Percentiles rank a stretch among this genome's conserved stretches.
Evolutionary conservation across 53 echinoderm and acorn worm genomes (phyloP).

Genomic region (Crossaster papposus): DNA sequence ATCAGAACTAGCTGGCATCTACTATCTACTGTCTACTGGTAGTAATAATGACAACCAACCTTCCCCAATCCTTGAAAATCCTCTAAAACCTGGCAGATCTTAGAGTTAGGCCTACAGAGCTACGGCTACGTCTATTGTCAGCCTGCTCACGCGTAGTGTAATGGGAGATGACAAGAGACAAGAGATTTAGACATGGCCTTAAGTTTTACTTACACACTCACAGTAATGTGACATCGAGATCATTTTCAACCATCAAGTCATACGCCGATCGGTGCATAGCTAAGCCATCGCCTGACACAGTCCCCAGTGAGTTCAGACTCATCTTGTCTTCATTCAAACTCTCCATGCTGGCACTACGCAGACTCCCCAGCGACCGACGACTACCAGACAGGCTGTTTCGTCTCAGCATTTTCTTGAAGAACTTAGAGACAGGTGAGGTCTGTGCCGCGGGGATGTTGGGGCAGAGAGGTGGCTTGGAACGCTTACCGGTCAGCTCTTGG

Average conservation of each 20-base stretch:
- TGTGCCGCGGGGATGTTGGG: constrained; percentile 63
- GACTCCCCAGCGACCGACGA: constrained; percentile 21
- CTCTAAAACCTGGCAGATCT: too few species aligned
- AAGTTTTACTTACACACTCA: neutral
- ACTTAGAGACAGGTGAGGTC: constrained; percentile 73
- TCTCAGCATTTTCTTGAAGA: constrained; percentile 71
- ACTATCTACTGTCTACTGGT: too few species aligned
- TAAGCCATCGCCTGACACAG: constrained; percentile 33
- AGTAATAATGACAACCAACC: too few species aligned
- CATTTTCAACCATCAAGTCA: constrained; percentile 67
- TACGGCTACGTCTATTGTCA: too few species aligned
- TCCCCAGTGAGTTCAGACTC: constrained; percentile 22
- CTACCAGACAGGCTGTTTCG: constrained; percentile 43
- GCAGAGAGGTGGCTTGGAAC: constrained; percentile 54
- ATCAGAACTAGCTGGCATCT: too few species aligned
- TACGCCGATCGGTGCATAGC: constrained; percentile 65
- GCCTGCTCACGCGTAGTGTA: too few species aligned
- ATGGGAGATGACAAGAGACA: too few species aligned
- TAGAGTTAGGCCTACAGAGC: neutral
- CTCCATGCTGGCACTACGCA: constrained; percentile 54
- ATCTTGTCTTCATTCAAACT: constrained; percentile 42
- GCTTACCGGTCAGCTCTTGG: constrained; percentile 72
- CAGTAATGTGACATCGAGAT: constrained; percentile 59
- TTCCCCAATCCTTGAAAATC: too few species aligned
- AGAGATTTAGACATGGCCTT: too few species aligned